Percentiles rank a stretch among this genome's conserved stretches.
phyloP scores from a whole-genome alignment of 92 coral and sea anemone genomes.

The Umimayanthus kanabou region DNA sequence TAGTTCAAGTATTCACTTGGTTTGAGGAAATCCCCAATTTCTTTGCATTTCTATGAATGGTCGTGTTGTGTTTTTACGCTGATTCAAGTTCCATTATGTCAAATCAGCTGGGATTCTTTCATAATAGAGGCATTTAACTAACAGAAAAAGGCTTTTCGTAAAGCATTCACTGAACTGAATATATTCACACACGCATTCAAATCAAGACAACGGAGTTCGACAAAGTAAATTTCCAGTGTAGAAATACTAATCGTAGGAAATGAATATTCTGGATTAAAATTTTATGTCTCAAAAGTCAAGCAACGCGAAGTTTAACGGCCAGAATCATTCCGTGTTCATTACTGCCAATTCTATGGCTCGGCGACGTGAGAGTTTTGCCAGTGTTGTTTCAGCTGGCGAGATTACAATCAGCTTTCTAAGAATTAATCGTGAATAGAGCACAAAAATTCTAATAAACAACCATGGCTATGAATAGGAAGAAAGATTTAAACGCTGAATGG shows the following conservation, averaged over 20 bases:
- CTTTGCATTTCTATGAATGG: conserved; percentile 62
- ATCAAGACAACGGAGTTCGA: conserved; percentile 34
- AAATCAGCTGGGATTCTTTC: conserved; percentile 68
- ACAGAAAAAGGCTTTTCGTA: conserved; percentile 43
- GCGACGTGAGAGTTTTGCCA: conserved; percentile 41
- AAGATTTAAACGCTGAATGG: conserved; percentile 28
- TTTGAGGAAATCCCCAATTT: conserved; percentile 60
- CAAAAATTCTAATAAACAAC: conserved; percentile 47
- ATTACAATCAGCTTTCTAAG: conserved; percentile 43
- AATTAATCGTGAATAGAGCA: conserved; percentile 42
- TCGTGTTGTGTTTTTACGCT: conserved; percentile 55
- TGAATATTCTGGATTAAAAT: neutral
- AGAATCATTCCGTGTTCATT: conserved; percentile 25
- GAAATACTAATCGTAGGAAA: neutral
- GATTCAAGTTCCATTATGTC: conserved; percentile 77
- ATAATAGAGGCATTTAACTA: conserved; percentile 68
- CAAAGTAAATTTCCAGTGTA: neutral
- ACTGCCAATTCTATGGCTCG: conserved; percentile 28
- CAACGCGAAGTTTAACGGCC: neutral
- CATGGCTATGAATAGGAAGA: conserved; percentile 33
- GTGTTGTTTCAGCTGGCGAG: conserved; percentile 48
- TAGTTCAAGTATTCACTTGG: conserved; percentile 54
- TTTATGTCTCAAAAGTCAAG: neutral
- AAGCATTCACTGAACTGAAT: conserved; percentile 23
- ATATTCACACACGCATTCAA: conserved; percentile 35